Percentiles rank a stretch among this genome's conserved stretches.
phyloP scores from a whole-genome alignment of 2,113 vertebrate species.

The Myrmophylax atrothorax region DNA sequence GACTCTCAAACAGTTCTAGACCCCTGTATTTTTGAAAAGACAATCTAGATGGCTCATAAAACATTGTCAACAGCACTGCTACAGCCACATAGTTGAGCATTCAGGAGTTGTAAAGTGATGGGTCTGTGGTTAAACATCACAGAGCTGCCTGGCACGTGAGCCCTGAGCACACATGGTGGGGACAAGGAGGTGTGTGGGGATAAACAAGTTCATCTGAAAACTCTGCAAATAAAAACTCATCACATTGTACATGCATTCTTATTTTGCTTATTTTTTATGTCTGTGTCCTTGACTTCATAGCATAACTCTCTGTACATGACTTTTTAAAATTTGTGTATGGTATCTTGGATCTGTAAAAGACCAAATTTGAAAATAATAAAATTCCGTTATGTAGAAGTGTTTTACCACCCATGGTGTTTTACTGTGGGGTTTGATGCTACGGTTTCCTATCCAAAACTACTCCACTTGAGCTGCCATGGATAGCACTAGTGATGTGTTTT shows the following conservation, averaged over 20 bases:
- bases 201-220: slow-evolving; percentile 16
- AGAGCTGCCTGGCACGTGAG: not conserved
- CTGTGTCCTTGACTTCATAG: not conserved
- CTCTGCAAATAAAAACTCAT: not conserved
- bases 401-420: not conserved
- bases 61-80: not conserved
- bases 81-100: not conserved
- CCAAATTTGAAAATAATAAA: not conserved
- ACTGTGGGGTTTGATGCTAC: not conserved
- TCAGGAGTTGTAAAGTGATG: not conserved
- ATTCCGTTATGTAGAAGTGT: not conserved
- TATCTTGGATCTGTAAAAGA: not conserved
- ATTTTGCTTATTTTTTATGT: not conserved
- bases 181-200: not conserved
- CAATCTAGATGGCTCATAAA: not conserved
- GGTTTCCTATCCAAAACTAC: not conserved
- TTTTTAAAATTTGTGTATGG: not conserved
- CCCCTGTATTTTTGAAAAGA: not conserved
- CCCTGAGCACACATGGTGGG: not conserved
- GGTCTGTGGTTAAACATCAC: not conserved
- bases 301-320: not conserved
- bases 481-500: not conserved
- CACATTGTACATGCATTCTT: not conserved
- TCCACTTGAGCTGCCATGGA: not conserved
- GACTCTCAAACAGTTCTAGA: not conserved